Base-by-base conservation (phyloP, 2,888 invertebrate species). In the Ectemnius lituratus region DNA sequence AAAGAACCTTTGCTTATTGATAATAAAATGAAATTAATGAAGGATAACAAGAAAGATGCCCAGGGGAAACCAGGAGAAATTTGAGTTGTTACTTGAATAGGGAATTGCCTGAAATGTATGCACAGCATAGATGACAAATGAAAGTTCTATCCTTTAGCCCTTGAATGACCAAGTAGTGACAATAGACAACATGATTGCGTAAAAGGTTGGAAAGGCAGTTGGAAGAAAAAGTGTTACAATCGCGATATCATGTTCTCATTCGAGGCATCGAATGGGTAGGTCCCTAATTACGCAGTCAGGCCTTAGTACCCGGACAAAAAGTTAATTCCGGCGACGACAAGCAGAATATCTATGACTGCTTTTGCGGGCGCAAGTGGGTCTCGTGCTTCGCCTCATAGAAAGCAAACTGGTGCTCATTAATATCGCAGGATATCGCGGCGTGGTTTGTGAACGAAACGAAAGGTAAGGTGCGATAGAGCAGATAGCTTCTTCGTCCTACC, bases 341-440 rank as follows among this genome's bases (percentile, higher is more conserved):
- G 58, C 45, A 67, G 61, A 79, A 72, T 78, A 71, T 65, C 59
- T 63, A 69, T 37, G 67, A 67, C 18, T 66, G 57, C 57, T 63
- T 66, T 62, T 20, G 14, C 37, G 52, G 16, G 6, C 8, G 14
- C 56, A 71, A 82, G 62, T 63, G 67, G 69, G 76, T 63, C 70
- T 66, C 27, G 20, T 23, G 47, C 46, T 28, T 37, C 37, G 45
- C 68, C 68, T 66, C 23, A 56, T 78, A 63, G 74, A 73, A 77
- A 77, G 71, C 71, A 68, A 77, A 65, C 66, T 47, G 61, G 58
- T 5, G 45, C 23, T 27, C 64, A 68, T 73, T 72, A 72, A 73
- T 73, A 70, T 69, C 61, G 57, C 18, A 59, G 23, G 18, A 67
- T 37, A 70, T 74, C 72, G 70, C 58, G 20, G 63, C 63, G 66